A percentile compares a stretch with the other conserved stretches of the same genome.
Evolutionary conservation across 1,140 invertebrate genomes (phyloP).

Genomic region (Drosophila serrata): DNA sequence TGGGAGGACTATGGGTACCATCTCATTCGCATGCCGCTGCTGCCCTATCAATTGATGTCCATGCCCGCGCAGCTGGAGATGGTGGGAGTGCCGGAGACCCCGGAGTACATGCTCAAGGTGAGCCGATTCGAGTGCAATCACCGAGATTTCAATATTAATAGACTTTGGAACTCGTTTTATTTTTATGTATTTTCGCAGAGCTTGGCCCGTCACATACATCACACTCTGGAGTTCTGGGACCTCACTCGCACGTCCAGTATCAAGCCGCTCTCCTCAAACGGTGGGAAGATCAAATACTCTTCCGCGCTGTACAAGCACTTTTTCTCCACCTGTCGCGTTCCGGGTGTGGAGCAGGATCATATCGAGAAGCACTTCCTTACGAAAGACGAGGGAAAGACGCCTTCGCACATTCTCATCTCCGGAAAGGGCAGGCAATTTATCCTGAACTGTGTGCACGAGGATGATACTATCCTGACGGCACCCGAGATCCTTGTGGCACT

Average conservation of each 20-base stretch:
- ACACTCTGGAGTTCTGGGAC: slow-evolving; percentile 83
- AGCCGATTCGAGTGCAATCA: not conserved
- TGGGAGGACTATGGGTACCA: slow-evolving; percentile 93
- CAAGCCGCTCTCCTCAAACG: slow-evolving; percentile 89
- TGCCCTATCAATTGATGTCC: slow-evolving; percentile 86
- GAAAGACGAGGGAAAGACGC: slow-evolving; percentile 65
- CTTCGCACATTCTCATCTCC: slow-evolving; percentile 86
- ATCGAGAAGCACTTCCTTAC: slow-evolving; percentile 83
- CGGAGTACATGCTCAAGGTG: slow-evolving; percentile 72
- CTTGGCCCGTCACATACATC: slow-evolving; percentile 71
- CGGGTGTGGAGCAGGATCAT: slow-evolving; percentile 88
- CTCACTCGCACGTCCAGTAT: slow-evolving; percentile 85
- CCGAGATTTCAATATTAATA: not conserved
- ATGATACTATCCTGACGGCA: slow-evolving; percentile 77
- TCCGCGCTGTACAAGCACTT: slow-evolving; percentile 88
- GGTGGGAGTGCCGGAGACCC: slow-evolving; percentile 67
- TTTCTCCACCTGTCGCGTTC: slow-evolving; percentile 89
- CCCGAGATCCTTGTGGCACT: slow-evolving; percentile 86
- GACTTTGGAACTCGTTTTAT: not conserved
- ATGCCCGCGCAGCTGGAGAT: slow-evolving; percentile 67
- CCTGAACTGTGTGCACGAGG: slow-evolving; percentile 75
- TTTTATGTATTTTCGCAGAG: slow-evolving; percentile 42
- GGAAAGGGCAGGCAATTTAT: slow-evolving; percentile 87
- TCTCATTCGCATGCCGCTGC: slow-evolving; percentile 87
- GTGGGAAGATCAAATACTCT: slow-evolving; percentile 82